Percentiles rank a stretch among this genome's conserved stretches.
Conservation (phyloP, 2,888 invertebrate genomes). For the Strigamia crassipes region DNA sequence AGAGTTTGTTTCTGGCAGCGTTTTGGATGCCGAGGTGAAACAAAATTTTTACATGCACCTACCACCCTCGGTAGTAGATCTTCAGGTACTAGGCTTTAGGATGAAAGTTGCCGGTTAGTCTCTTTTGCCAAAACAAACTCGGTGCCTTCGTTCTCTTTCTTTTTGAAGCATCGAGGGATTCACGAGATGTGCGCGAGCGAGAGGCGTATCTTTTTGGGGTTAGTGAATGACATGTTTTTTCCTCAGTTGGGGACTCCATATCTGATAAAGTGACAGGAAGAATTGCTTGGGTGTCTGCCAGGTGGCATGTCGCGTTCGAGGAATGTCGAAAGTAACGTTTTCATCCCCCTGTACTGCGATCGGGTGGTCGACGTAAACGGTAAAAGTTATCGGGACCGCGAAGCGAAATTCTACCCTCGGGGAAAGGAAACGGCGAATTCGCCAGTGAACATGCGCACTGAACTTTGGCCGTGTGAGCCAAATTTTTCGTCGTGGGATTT, state of each 20-base stretch:
- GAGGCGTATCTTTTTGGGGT: constrained; percentile 35
- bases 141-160: not conserved
- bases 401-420: constrained; percentile 24
- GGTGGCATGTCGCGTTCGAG: constrained; percentile 24
- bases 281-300: constrained; percentile 42
- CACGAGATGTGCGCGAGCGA: not conserved
- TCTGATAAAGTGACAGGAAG: constrained; percentile 38
- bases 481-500: constrained; percentile 10
- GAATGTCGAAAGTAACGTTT: not conserved
- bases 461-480: not conserved
- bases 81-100: not conserved
- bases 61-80: too few relatives aligned
- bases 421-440: constrained; percentile 23
- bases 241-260: not conserved
- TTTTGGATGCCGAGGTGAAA: too few relatives aligned
- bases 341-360: not conserved
- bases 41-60: too few relatives aligned
- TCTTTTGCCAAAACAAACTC: constrained; percentile 1
- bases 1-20: too few relatives aligned
- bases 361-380: constrained; percentile 5
- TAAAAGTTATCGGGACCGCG: constrained; percentile 28
- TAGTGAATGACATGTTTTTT: constrained; percentile 23
- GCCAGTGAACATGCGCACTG: constrained; percentile 26
- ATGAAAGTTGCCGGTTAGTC: constrained; percentile 5
- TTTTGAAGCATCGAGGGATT: not conserved